These are phyloP conservation scores for Epirrhoe tristata DNA, from an alignment of 2,888 invertebrate genomes.

Conservation along the genomic window DNA sequence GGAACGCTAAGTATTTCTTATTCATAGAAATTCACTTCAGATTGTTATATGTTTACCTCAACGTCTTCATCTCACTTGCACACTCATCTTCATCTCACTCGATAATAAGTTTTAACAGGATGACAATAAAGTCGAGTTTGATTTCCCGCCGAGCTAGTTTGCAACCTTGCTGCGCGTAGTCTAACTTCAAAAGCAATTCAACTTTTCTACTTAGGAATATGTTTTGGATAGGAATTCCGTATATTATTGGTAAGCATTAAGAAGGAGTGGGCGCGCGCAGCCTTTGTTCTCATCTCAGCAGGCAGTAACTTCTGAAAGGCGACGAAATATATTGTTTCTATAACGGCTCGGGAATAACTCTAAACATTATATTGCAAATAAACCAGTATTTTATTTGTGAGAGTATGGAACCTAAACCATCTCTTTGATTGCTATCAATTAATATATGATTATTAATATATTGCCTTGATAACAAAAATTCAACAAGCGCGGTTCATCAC, in stretches of 20 bases:
- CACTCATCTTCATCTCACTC: no score
- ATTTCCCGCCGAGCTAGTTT: conserved; percentile 1
- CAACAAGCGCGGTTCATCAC: no score
- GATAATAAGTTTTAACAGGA: conserved; percentile 20
- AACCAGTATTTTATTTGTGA: no score
- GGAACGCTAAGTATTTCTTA: conserved; percentile 52
- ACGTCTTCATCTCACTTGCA: conserved; percentile 15
- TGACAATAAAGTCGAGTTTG: conserved; percentile 28
- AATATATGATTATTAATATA: no score
- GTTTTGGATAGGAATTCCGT: conserved; percentile 52
- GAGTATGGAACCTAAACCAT: no score
- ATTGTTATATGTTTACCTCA: conserved; percentile 48
- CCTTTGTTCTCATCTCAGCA: conserved; percentile 13
- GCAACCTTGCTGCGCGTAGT: conserved; percentile 33
- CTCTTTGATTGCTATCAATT: no score
- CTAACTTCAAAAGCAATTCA: conserved; percentile 56
- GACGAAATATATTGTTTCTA: conserved; percentile 5
- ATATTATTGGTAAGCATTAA: conserved; percentile 46
- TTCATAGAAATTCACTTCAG: conserved; percentile 57
- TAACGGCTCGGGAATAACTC: background rate
- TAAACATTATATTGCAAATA: conserved; percentile 5
- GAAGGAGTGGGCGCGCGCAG: background rate
- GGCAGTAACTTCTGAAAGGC: conserved; percentile 3
- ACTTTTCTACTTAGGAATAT: conserved; percentile 57
- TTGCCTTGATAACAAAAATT: no score